Evolutionary conservation across 2,888 invertebrate species (phyloP).

Genomic region (Conistra vaccinii): DNA sequence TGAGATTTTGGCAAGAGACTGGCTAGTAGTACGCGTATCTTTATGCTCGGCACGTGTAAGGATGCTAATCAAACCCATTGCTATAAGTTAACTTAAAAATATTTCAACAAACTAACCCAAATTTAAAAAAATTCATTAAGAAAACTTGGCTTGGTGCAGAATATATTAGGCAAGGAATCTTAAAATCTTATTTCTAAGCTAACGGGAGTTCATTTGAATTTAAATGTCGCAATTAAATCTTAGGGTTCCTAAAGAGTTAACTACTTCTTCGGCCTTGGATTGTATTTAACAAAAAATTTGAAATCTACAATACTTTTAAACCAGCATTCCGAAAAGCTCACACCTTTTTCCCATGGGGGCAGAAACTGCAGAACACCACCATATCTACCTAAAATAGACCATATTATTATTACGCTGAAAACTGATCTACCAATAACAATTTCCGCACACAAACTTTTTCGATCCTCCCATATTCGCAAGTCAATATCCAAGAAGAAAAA

Average conservation of each 20-base stretch:
- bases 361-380: too few species aligned
- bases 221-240: neutral
- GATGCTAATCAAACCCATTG: neutral
- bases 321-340: neutral
- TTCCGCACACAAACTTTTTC: conserved; percentile 15
- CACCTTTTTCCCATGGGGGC: too few species aligned
- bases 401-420: neutral
- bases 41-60: conserved; percentile 1
- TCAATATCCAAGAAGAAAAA: conserved; percentile 47
- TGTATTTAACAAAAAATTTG: neutral
- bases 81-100: neutral
- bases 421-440: conserved; percentile 5
- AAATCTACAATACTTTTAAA: neutral
- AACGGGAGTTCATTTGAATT: neutral
- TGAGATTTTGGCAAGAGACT: conserved; percentile 13
- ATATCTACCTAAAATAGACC: neutral
- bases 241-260: neutral
- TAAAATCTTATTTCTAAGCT: neutral
- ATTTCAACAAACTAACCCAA: neutral
- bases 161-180: neutral
- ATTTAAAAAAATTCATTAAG: neutral
- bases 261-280: neutral
- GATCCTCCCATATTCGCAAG: conserved; percentile 9
- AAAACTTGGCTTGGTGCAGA: neutral
- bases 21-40: neutral